Evolutionary conservation across 2,113 vertebrate species (phyloP).

Genomic region (Scytalopus superciliaris): DNA sequence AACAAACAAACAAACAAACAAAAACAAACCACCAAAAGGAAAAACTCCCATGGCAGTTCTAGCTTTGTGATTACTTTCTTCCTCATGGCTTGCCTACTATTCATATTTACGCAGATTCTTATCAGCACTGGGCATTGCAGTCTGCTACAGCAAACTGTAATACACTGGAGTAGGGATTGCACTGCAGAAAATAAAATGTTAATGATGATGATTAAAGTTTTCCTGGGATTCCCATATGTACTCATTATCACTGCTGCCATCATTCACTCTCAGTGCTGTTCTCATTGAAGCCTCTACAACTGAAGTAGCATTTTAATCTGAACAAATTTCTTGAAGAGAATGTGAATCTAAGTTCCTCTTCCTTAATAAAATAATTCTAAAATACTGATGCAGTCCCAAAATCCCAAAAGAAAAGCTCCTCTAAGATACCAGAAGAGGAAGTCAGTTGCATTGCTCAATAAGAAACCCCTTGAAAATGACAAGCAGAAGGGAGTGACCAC

Average conservation of each 20-base stretch:
- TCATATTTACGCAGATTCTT: background rate
- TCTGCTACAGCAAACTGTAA: background rate
- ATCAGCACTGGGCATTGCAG: background rate
- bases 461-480: background rate
- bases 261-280: background rate
- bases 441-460: background rate
- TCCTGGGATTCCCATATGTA: background rate
- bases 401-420: background rate
- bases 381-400: background rate
- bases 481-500: background rate
- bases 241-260: background rate
- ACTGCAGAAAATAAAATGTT: slow-evolving; percentile 29
- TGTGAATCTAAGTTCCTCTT: background rate
- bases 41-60: background rate
- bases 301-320: background rate
- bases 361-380: background rate
- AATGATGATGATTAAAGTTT: slow-evolving; percentile 13
- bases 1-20: background rate
- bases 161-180: background rate
- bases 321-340: background rate
- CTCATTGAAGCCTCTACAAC: background rate
- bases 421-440: background rate
- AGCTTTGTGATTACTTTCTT: background rate
- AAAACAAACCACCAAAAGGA: background rate
- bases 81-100: background rate